Conservation (phyloP, 2,797 vertebrate genomes). For the Pipistrellus nathusii region DNA sequence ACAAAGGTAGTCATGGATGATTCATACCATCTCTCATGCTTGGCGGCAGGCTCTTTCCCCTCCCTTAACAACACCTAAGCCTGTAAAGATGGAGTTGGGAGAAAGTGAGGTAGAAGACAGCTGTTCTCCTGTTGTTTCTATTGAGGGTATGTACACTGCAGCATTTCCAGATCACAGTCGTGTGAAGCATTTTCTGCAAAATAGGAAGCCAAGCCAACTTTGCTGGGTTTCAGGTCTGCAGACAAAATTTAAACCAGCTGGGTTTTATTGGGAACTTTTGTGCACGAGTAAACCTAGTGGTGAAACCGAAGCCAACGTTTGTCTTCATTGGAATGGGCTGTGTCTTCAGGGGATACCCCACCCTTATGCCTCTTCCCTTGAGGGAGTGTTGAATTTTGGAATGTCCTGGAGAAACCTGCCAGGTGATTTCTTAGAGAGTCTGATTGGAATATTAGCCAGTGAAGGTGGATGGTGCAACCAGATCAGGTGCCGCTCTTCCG, state of each 20-base stretch:
- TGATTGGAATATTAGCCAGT: slow-evolving; percentile 37
- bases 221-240: slow-evolving; percentile 71
- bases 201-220: slow-evolving; percentile 74
- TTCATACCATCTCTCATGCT: slow-evolving; percentile 52
- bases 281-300: slow-evolving; percentile 61
- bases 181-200: slow-evolving; percentile 78
- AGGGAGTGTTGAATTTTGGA: slow-evolving; percentile 63
- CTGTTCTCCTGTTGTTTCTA: slow-evolving; percentile 67
- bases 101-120: slow-evolving; percentile 63
- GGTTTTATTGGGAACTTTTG: slow-evolving; percentile 78
- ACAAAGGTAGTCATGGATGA: slow-evolving; percentile 65
- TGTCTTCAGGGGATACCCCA: slow-evolving; percentile 26
- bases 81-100: slow-evolving; percentile 50
- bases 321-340: slow-evolving; percentile 46
- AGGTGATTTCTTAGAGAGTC: slow-evolving; percentile 46
- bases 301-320: slow-evolving; percentile 73
- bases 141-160: slow-evolving; percentile 61
- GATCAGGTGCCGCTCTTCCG: slow-evolving; percentile 15
- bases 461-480: neutral
- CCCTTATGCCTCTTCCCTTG: neutral
- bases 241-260: slow-evolving; percentile 83
- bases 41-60: slow-evolving; percentile 5
- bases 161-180: slow-evolving; percentile 72
- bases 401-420: slow-evolving; percentile 40
- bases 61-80: slow-evolving; percentile 42